Conservation (phyloP, 2,113 vertebrate species). For the Urocolius indicus region DNA sequence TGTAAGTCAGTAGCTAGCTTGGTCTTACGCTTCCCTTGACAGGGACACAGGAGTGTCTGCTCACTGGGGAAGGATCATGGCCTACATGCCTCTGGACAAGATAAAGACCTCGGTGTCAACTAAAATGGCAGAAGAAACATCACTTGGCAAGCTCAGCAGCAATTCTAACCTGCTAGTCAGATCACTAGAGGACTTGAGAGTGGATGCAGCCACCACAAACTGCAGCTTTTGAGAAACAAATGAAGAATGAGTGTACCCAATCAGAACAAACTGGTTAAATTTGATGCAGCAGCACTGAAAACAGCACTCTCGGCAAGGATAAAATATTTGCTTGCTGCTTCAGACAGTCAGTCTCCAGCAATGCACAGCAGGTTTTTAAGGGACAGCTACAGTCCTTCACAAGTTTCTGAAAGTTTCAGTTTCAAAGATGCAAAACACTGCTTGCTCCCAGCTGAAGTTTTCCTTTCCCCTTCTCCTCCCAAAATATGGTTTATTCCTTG, state of each 20-base stretch:
- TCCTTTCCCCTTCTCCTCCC: neutral
- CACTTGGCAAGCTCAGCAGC: neutral
- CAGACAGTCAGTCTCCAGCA: neutral
- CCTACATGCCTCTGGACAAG: fast-evolving
- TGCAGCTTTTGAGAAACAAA: neutral
- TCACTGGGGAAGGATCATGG: neutral
- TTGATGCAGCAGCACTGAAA: neutral
- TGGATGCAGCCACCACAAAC: fast-evolving
- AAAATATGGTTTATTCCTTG: neutral
- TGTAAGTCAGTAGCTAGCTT: neutral
- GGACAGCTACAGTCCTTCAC: neutral
- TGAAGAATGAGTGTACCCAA: neutral
- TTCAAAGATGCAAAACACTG: neutral
- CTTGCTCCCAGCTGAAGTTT: neutral
- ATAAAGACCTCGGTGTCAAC: neutral
- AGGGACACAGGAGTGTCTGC: neutral
- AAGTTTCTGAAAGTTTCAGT: neutral
- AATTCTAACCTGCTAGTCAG: neutral
- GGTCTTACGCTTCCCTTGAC: neutral
- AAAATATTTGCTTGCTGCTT: neutral
- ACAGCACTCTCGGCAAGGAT: neutral
- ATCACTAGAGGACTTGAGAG: fast-evolving
- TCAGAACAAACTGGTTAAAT: neutral
- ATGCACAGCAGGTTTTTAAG: neutral
- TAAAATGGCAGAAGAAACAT: neutral